Conservation (phyloP, 2,797 vertebrate genomes). For the Clarias laeviceps region DNA sequence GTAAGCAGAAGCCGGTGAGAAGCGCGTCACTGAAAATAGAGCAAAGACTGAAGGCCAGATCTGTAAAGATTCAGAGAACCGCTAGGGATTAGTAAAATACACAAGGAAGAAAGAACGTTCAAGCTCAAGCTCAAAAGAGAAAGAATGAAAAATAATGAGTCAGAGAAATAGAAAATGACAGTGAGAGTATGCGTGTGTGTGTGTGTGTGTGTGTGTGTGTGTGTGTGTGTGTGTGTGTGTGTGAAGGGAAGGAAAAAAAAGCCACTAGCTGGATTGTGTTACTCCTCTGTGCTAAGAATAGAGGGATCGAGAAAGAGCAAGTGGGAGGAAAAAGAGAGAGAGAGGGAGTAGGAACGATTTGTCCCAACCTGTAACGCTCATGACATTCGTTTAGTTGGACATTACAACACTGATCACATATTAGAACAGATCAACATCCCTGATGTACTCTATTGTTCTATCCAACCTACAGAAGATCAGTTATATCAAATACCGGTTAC, state of each 20-base stretch:
- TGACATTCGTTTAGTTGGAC: neutral
- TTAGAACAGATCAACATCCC: neutral
- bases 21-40: conserved; percentile 67
- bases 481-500: neutral
- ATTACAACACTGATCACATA: neutral
- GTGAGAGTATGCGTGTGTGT: conserved; percentile 26
- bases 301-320: conserved; percentile 19
- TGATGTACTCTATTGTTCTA: neutral
- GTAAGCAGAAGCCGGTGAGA: conserved; percentile 71
- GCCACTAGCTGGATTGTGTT: conserved; percentile 32
- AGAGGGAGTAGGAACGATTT: conserved; percentile 32
- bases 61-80: too few species aligned
- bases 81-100: neutral
- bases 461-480: neutral
- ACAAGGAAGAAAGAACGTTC: neutral
- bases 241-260: conserved; percentile 26
- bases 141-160: neutral
- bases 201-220: neutral
- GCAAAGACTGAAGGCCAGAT: conserved; percentile 47
- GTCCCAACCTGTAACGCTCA: conserved; percentile 28
- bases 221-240: conserved; percentile 14
- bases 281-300: conserved; percentile 44
- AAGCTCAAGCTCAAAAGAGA: too few species aligned
- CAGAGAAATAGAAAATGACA: neutral
- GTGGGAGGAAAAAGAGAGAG: neutral